Evolutionary conservation across 2,113 vertebrate genomes (phyloP).

Genomic region (Propithecus coquereli): DNA sequence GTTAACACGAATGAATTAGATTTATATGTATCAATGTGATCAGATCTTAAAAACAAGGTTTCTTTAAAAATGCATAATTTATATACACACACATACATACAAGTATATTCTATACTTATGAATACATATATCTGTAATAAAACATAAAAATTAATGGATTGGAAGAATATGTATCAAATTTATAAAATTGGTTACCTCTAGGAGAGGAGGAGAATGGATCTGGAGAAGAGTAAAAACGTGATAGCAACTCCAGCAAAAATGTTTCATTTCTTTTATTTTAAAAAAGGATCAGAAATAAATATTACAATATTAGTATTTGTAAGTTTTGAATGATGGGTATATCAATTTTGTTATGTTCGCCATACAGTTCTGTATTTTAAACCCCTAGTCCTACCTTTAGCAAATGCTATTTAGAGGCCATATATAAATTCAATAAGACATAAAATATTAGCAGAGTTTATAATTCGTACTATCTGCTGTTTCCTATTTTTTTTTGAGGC

Average conservation of each 20-base stretch:
- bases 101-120: background rate
- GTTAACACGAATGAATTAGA: constrained; percentile 3
- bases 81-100: background rate
- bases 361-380: background rate
- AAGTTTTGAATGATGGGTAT: constrained; percentile 1
- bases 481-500: background rate
- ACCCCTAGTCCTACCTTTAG: background rate
- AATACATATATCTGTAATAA: background rate
- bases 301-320: background rate
- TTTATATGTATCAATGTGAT: background rate
- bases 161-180: background rate
- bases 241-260: background rate
- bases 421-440: background rate
- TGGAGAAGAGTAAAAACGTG: background rate
- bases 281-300: background rate
- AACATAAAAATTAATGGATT: background rate
- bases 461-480: background rate
- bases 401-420: background rate
- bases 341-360: background rate
- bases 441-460: background rate
- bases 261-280: background rate
- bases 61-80: background rate
- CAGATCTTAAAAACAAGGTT: background rate
- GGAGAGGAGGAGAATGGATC: background rate
- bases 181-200: background rate